A percentile compares a stretch with the other conserved stretches of the same genome.
These are phyloP conservation scores for Odontesthes bonariensis DNA, from an alignment of 2,113 vertebrate species.

Conservation along the genomic window DNA sequence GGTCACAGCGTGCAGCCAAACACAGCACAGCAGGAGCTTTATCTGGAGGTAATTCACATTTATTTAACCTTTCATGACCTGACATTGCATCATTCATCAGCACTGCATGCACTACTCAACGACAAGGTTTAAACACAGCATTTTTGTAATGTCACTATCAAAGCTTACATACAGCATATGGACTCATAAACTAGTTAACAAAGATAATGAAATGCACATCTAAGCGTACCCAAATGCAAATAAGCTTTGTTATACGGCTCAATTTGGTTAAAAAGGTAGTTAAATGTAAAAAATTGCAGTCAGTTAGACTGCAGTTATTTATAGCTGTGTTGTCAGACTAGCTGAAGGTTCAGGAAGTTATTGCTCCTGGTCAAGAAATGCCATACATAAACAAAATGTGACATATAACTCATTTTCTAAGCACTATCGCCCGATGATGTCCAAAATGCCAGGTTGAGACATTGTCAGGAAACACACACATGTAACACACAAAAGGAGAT, in stretches of 20 bases:
- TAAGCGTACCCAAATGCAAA: neutral
- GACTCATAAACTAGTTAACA: neutral
- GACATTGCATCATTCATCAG: slow-evolving; percentile 28
- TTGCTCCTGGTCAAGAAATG: too few species aligned
- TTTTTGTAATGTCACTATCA: neutral
- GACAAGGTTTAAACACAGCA: neutral
- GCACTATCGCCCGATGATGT: too few species aligned
- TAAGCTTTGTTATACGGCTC: neutral
- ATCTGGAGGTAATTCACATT: slow-evolving; percentile 57
- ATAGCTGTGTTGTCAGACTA: too few species aligned
- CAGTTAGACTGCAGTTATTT: too few species aligned
- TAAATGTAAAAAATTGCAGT: too few species aligned
- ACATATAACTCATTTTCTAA: too few species aligned
- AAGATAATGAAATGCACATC: neutral
- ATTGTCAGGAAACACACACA: too few species aligned
- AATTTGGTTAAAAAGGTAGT: too few species aligned
- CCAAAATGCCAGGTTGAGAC: too few species aligned
- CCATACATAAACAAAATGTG: too few species aligned
- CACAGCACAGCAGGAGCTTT: slow-evolving; percentile 51
- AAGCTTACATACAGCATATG: neutral
- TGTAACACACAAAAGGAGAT: too few species aligned
- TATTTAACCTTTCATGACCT: slow-evolving; percentile 42
- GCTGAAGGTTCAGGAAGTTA: too few species aligned
- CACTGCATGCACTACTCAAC: neutral
- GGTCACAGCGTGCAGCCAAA: slow-evolving; percentile 57